phyloP scores from a whole-genome alignment of 2,888 invertebrate genomes.

The Sphecodes monilicornis region DNA sequence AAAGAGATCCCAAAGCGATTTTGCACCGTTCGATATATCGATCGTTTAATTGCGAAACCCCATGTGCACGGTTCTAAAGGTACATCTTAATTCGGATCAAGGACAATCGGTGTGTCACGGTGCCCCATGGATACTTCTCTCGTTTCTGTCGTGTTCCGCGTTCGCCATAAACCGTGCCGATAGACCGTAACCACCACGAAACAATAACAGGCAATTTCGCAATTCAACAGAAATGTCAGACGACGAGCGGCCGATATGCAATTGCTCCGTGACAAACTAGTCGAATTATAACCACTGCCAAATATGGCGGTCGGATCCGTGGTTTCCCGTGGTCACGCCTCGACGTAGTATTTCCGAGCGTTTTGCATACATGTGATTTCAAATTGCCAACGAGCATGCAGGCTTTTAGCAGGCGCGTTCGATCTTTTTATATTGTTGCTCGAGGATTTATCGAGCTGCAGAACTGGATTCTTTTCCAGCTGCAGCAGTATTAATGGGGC shows the following conservation, averaged over 20 bases:
- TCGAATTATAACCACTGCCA: slow-evolving; percentile 36
- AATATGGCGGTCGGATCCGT: slow-evolving; percentile 26
- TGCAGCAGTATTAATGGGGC: too few species aligned
- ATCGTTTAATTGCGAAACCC: slow-evolving; percentile 57
- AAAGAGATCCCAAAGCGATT: neutral
- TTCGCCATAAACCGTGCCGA: slow-evolving; percentile 31
- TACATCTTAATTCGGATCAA: slow-evolving; percentile 69
- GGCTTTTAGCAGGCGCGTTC: neutral
- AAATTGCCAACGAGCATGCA: neutral
- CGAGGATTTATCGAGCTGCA: too few species aligned
- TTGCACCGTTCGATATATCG: slow-evolving; percentile 16
- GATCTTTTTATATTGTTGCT: too few species aligned
- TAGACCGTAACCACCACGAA: slow-evolving; percentile 45
- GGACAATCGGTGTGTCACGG: slow-evolving; percentile 53
- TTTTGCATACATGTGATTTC: neutral
- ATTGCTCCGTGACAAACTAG: slow-evolving; percentile 52
- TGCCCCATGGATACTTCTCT: slow-evolving; percentile 38
- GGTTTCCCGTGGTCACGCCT: slow-evolving; percentile 23
- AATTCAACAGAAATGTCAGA: slow-evolving; percentile 58
- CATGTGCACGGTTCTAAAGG: slow-evolving; percentile 16
- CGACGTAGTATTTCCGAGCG: neutral
- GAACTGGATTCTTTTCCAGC: too few species aligned
- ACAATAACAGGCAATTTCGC: slow-evolving; percentile 58
- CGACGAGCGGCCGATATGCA: slow-evolving; percentile 51
- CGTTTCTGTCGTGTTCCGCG: slow-evolving; percentile 26